phyloP scores from a whole-genome alignment of 2,888 invertebrate species.

The Zonitis immaculata region DNA sequence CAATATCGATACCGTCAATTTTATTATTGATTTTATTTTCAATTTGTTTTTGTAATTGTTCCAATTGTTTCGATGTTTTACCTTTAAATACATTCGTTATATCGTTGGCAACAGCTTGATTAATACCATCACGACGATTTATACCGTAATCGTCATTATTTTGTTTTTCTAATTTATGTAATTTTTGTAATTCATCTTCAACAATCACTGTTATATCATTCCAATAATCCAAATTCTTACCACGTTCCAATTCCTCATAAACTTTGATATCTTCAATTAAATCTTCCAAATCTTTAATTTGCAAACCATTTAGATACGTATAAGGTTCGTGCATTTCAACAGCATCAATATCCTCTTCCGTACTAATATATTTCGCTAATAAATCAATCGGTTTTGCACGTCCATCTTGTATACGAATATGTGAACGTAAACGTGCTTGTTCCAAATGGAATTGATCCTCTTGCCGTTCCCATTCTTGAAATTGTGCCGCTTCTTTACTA shows the following conservation, averaged over 20 bases:
- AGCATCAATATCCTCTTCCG: constrained; percentile 84
- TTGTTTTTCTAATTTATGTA: constrained; percentile 67
- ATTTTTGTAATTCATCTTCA: constrained; percentile 84
- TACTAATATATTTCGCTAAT: constrained; percentile 91
- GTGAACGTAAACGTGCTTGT: constrained; percentile 89
- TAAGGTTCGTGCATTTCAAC: constrained; percentile 99
- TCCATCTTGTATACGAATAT: constrained; percentile 94
- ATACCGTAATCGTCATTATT: constrained; percentile 56
- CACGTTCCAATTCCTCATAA: constrained; percentile 87
- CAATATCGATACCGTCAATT: constrained; percentile 88
- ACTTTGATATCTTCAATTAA: constrained; percentile 93
- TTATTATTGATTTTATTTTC: constrained; percentile 79
- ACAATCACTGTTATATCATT: constrained; percentile 93
- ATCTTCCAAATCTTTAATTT: constrained; percentile 89
- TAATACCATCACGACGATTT: constrained; percentile 62
- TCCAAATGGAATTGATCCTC: constrained; percentile 98
- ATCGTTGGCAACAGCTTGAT: constrained; percentile 86
- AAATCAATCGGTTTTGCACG: constrained; percentile 98
- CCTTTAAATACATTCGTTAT: constrained; percentile 88
- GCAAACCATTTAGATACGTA: constrained; percentile 87
- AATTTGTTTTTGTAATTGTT: constrained; percentile 77
- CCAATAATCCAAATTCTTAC: constrained; percentile 89
- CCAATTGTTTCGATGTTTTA: constrained; percentile 83
- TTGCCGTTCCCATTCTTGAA: constrained; percentile 90
- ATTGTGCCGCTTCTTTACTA: constrained; percentile 84